Base-by-base conservation (phyloP, 2,888 invertebrate species). In the Hecatera dysodea region DNA sequence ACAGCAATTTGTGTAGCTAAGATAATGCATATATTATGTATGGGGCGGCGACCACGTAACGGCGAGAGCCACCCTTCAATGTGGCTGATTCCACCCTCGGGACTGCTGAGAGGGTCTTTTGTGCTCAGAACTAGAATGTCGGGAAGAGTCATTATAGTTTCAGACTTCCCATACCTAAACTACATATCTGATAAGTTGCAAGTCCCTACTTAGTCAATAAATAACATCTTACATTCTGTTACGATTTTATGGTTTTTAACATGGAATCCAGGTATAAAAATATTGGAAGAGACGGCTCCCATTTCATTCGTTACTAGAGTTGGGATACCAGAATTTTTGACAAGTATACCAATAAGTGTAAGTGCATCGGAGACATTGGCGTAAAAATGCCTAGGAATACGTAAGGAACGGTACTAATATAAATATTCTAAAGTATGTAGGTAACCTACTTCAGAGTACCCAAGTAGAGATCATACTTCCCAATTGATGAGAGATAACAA, bases 11-110 rank as follows among this genome's bases (percentile, higher is more conserved):
- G 88, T 81, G 83, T 80, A 82, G 85, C 85, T 85, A 87, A 88
- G 87, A 88, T 88, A 89, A 90, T 88, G 88, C 86, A 90, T 90
- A 87, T 87, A 90, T 89, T 89, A 90, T 90, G 88, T 87, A 90
- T 82, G 76, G 86, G 85, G 83, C 79, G 82, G 86, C 82, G 83
- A 88, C 89, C 89, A 87, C 90, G 89, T 89, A 82, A 83, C 84
- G 83, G 86, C 86, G 81, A 85, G 87, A 86, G 86, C 82, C 88
- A 85, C 90, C 89, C 90, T 89, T 87, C 89, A 85, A 86, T 87
- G 87, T 88, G 80, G 88, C 87, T 91, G 90, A 91, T 90, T 91
- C 87, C 81, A 86, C 91, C 89, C 91, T 80, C 84, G 90, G 88
- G 91, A 90, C 85, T 75, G 75, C 75, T 75, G 80, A 84, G 80